These are phyloP conservation scores for Danio tinwini DNA, from an alignment of 2,797 vertebrate species.

Conservation along the genomic window DNA sequence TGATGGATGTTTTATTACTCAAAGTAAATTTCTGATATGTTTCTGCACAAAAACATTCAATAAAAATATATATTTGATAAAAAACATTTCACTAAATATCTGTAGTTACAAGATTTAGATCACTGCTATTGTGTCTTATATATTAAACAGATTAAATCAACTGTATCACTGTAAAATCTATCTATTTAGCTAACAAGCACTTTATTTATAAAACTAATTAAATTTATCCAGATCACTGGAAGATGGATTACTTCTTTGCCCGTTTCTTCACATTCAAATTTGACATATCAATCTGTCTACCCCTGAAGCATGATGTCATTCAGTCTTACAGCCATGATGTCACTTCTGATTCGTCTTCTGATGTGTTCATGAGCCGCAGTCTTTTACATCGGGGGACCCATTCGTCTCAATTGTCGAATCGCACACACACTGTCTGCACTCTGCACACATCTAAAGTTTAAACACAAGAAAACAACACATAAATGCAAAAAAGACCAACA, in stretches of 20 bases:
- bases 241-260: slow-evolving; percentile 31
- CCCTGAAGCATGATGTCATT: slow-evolving; percentile 55
- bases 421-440: background rate
- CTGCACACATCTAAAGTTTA: background rate
- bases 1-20: too few relatives aligned
- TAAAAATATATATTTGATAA: too few relatives aligned
- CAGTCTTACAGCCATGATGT: slow-evolving; percentile 52
- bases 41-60: too few relatives aligned
- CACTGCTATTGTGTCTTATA: background rate
- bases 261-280: slow-evolving; percentile 61
- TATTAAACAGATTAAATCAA: background rate
- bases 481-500: background rate
- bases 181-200: background rate
- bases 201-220: background rate
- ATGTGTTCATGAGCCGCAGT: slow-evolving; percentile 65
- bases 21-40: too few relatives aligned
- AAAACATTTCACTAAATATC: background rate
- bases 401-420: slow-evolving; percentile 21
- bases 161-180: background rate
- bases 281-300: slow-evolving; percentile 31
- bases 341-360: slow-evolving; percentile 46
- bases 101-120: background rate
- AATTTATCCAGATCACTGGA: background rate
- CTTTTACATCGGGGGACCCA: slow-evolving; percentile 8
- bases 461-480: slow-evolving; percentile 18